Conservation (phyloP, 1,140 invertebrate species). For the Akabosia matsudoensis region DNA sequence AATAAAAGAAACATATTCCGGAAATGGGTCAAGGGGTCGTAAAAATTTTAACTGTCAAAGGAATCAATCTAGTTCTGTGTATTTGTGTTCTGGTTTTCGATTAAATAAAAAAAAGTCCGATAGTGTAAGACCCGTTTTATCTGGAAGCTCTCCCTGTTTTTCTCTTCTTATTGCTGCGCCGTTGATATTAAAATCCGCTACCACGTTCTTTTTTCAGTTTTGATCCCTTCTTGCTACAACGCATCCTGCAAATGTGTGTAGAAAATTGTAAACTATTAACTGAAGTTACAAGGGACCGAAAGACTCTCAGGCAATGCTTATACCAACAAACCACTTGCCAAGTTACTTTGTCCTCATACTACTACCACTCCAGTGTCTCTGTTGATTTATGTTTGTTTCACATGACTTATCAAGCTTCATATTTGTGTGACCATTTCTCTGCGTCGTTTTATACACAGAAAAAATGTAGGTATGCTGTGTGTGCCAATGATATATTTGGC, state of each 20-base stretch:
- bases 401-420: conserved; percentile 23
- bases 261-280: background rate
- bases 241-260: background rate
- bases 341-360: background rate
- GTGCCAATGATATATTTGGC: background rate
- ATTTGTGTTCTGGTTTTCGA: background rate
- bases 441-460: background rate
- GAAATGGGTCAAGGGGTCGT: background rate
- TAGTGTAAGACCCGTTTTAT: background rate
- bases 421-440: conserved; percentile 20
- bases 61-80: background rate
- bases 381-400: conserved; percentile 24
- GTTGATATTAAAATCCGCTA: background rate
- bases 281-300: background rate
- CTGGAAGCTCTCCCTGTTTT: background rate
- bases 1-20: background rate
- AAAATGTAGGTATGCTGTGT: too few species aligned
- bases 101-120: background rate
- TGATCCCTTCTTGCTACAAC: too few species aligned
- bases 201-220: too few species aligned
- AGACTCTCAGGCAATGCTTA: background rate
- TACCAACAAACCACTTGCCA: conserved; percentile 18
- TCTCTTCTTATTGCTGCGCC: background rate
- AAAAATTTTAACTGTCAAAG: conserved; percentile 7
- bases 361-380: conserved; percentile 1